A percentile compares a stretch with the other conserved stretches of the same genome.
These are phyloP conservation scores for Anniella stebbinsi DNA, from an alignment of 2,797 vertebrate species.

Conservation along the genomic window DNA sequence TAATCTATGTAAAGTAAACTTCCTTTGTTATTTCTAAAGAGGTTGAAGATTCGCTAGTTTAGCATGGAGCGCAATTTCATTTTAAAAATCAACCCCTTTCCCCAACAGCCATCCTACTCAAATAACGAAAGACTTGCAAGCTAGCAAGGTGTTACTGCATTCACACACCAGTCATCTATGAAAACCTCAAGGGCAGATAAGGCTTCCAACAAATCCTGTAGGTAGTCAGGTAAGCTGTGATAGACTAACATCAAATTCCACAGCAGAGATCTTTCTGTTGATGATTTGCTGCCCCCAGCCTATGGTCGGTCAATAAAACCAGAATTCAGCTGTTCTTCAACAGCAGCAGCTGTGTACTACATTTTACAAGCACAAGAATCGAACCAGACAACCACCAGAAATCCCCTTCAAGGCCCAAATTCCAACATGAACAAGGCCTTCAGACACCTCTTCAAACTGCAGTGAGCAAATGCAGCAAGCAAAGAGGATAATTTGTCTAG, in stretches of 20 bases:
- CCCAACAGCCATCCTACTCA: background rate
- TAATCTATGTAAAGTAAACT: background rate
- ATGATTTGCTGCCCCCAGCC: background rate
- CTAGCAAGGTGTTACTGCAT: accelerated
- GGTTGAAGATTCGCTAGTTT: background rate
- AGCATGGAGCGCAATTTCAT: background rate
- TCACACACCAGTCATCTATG: accelerated
- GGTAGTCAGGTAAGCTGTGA: background rate
- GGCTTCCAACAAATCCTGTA: background rate
- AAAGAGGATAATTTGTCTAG: no score
- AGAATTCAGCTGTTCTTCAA: background rate
- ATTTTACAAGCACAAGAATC: background rate
- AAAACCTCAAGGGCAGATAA: background rate
- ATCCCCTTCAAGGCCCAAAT: background rate
- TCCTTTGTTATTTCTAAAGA: background rate
- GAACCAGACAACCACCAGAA: background rate
- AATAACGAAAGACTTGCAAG: background rate
- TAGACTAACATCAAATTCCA: background rate
- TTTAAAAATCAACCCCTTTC: background rate
- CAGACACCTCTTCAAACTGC: background rate
- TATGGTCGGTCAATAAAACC: background rate
- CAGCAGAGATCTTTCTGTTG: background rate
- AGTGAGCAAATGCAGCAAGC: background rate
- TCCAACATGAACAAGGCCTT: background rate
- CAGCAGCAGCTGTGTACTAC: background rate